Percentiles rank a stretch among this genome's conserved stretches.
Evolutionary conservation across 2,113 vertebrate species (phyloP).

Genomic region (Mugil cephalus): DNA sequence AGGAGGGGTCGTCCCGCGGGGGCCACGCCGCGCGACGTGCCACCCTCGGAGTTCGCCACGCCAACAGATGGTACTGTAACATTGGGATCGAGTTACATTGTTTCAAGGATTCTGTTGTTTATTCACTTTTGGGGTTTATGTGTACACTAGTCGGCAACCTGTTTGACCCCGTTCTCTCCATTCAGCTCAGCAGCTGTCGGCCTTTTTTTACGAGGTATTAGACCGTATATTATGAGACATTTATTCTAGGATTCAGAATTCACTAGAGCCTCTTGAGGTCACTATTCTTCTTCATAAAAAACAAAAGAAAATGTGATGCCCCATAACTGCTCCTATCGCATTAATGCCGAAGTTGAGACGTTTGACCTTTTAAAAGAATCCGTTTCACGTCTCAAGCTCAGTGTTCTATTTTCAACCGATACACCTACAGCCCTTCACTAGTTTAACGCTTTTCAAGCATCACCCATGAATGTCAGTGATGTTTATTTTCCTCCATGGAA

Average conservation of each 20-base stretch:
- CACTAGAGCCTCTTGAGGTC: slow-evolving; percentile 57
- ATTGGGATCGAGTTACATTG: slow-evolving; percentile 68
- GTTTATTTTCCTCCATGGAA: slow-evolving; percentile 67
- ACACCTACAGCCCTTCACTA: slow-evolving; percentile 42
- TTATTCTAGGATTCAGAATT: slow-evolving; percentile 76
- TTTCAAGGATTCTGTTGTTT: slow-evolving; percentile 78
- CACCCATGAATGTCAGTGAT: slow-evolving; percentile 61
- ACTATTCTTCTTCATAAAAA: slow-evolving; percentile 46
- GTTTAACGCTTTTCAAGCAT: slow-evolving; percentile 53
- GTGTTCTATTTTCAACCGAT: slow-evolving; percentile 36
- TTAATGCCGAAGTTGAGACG: slow-evolving; percentile 38
- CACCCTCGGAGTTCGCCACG: slow-evolving; percentile 61
- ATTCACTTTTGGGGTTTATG: slow-evolving; percentile 73
- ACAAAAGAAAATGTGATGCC: not conserved
- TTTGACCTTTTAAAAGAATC: slow-evolving; percentile 61
- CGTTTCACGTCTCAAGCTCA: slow-evolving; percentile 2
- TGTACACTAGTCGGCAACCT: slow-evolving; percentile 70
- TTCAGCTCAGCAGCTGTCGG: slow-evolving; percentile 75
- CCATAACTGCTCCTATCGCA: slow-evolving; percentile 14
- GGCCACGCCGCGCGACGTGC: slow-evolving; percentile 42
- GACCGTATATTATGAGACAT: slow-evolving; percentile 57
- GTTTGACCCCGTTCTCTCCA: slow-evolving; percentile 60
- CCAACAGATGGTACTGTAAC: slow-evolving; percentile 70
- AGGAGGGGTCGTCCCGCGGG: slow-evolving; percentile 47
- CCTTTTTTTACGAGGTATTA: slow-evolving; percentile 74